A percentile compares a stretch with the other conserved stretches of the same genome.
Evolutionary conservation across 2,113 vertebrate species (phyloP).

Genomic region (Okapia johnstoni): DNA sequence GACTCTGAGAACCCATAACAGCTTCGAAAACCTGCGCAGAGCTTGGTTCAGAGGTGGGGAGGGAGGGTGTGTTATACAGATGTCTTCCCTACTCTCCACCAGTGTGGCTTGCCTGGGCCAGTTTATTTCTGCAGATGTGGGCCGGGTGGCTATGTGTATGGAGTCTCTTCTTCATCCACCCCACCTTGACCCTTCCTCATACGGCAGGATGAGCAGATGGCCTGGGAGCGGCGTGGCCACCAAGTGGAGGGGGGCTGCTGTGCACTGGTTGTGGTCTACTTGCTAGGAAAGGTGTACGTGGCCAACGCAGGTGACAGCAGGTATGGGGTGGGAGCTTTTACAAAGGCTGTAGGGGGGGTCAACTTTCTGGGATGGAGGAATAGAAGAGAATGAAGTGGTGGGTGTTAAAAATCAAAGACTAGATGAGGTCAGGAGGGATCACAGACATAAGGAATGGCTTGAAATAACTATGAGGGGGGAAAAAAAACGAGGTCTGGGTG

Average conservation of each 20-base stretch:
- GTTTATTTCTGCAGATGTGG: neutral
- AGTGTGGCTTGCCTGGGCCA: neutral
- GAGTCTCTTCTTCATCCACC: neutral
- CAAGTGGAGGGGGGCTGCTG: constrained; percentile 93
- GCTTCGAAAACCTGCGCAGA: neutral
- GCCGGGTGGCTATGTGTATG: neutral
- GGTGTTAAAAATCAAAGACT: neutral
- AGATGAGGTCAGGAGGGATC: neutral
- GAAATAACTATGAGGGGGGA: neutral
- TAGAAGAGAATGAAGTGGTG: neutral
- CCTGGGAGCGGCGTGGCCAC: constrained; percentile 86
- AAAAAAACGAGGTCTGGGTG: neutral
- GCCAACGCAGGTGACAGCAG: constrained; percentile 98
- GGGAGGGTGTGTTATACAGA: neutral
- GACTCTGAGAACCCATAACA: neutral
- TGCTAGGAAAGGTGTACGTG: constrained; percentile 96
- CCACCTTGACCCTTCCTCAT: neutral
- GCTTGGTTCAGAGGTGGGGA: neutral
- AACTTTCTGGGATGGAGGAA: neutral
- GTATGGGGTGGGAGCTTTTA: constrained; percentile 71
- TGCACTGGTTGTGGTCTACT: constrained; percentile 89
- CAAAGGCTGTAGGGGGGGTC: neutral
- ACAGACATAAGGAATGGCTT: neutral
- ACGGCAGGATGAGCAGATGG: constrained; percentile 91
- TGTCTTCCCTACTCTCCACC: neutral